A percentile compares a stretch with the other conserved stretches of the same genome.
Conservation (phyloP, 2,888 invertebrate species). For the Hyles lineata region DNA sequence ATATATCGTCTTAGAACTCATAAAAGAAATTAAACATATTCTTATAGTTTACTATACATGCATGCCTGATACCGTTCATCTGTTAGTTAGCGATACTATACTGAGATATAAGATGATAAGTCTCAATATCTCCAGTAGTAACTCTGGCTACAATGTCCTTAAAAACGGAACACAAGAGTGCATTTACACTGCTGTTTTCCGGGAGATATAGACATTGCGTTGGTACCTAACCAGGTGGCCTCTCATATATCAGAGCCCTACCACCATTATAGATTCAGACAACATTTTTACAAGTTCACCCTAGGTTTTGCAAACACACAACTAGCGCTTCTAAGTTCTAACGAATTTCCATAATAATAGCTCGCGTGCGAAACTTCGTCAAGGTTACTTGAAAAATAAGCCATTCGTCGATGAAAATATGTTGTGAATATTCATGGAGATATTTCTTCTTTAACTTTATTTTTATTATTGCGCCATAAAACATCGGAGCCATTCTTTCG, state of each 20-base stretch:
- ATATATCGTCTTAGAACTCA: neutral
- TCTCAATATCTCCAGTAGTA: too few relatives aligned
- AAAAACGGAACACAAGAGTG: too few relatives aligned
- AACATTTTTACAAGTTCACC: neutral
- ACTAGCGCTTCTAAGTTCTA: neutral
- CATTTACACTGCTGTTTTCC: too few relatives aligned
- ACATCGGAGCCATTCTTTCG: neutral
- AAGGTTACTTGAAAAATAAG: slow-evolving; percentile 35
- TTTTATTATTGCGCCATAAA: neutral
- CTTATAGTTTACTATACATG: too few relatives aligned
- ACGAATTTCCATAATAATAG: slow-evolving; percentile 26
- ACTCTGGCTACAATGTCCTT: too few relatives aligned
- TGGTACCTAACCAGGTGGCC: too few relatives aligned
- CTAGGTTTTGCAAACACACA: slow-evolving; percentile 10
- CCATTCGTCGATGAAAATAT: slow-evolving; percentile 21
- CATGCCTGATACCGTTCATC: too few relatives aligned
- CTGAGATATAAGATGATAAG: too few relatives aligned
- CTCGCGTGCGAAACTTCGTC: slow-evolving; percentile 34
- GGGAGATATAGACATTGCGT: too few relatives aligned
- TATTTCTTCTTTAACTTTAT: slow-evolving; percentile 10
- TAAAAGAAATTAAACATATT: neutral
- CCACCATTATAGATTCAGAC: too few relatives aligned
- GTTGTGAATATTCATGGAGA: slow-evolving; percentile 13
- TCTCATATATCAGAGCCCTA: too few relatives aligned
- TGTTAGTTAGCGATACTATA: too few relatives aligned